These are phyloP conservation scores for Chamaedrilus cognettii DNA, from an alignment of 2,888 invertebrate genomes.

Conservation along the genomic window DNA sequence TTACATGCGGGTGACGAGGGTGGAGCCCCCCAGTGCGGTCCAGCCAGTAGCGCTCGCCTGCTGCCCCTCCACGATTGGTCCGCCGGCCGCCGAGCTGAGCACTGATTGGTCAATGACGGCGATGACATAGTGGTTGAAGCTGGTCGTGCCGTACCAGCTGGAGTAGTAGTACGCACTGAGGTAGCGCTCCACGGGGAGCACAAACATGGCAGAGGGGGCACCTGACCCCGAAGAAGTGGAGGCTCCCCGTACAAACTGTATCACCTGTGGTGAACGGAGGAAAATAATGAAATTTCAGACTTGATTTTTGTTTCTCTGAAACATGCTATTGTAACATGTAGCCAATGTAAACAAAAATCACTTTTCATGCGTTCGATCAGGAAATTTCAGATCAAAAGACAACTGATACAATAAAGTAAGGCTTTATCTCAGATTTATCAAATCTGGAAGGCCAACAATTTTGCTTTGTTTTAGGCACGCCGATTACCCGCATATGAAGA, in stretches of 20 bases:
- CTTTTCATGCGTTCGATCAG: background rate
- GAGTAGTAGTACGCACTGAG: constrained; percentile 11
- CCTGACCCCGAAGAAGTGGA: background rate
- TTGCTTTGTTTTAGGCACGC: no score
- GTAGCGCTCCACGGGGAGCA: constrained; percentile 9
- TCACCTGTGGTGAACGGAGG: no score
- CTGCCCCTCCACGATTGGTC: background rate
- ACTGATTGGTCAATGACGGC: constrained; percentile 3
- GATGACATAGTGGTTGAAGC: constrained; percentile 2
- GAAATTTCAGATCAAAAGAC: no score
- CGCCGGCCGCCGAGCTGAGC: background rate
- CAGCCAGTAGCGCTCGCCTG: background rate
- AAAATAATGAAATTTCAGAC: background rate
- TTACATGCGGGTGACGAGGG: no score
- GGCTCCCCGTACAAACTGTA: constrained; percentile 14
- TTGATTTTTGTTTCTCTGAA: no score
- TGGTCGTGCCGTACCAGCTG: background rate
- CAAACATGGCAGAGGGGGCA: constrained; percentile 10
- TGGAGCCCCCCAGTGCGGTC: background rate
- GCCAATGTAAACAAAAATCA: no score
- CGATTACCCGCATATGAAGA: no score
- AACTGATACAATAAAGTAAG: no score
- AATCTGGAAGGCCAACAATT: no score
- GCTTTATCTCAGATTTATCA: no score
- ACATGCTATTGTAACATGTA: no score